Conservation (phyloP, 2,113 vertebrate genomes). For the Pachycephala philippinensis region DNA sequence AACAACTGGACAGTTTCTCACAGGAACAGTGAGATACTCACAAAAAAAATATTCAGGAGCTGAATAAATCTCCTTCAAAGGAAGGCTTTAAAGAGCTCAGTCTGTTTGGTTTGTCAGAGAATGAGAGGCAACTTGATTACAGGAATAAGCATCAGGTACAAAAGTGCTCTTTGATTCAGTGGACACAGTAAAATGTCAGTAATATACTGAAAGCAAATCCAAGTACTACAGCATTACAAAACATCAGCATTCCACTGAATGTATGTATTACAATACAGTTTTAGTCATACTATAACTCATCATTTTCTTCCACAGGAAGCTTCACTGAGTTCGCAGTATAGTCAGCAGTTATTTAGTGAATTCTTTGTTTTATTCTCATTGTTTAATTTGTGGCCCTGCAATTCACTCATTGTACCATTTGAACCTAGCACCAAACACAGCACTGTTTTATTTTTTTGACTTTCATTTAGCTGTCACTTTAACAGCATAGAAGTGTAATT, state of each 20-base stretch:
- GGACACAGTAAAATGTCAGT: neutral
- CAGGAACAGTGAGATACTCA: neutral
- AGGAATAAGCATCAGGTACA: conserved; percentile 16
- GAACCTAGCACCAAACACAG: neutral
- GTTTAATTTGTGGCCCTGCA: neutral
- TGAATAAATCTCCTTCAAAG: neutral
- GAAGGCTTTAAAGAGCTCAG: neutral
- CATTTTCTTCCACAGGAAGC: neutral
- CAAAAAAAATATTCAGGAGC: neutral
- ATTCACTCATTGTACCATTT: neutral
- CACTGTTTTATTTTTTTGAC: neutral
- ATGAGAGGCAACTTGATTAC: conserved; percentile 11
- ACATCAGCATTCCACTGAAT: neutral
- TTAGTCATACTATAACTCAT: neutral
- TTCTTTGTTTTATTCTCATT: neutral
- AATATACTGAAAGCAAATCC: neutral
- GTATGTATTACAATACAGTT: neutral
- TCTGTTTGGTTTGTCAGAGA: neutral
- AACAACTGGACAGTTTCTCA: neutral
- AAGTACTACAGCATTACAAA: neutral
- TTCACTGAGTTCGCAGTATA: neutral
- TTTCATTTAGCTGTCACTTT: conserved; percentile 4
- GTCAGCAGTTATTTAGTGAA: neutral
- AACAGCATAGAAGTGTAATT: neutral
- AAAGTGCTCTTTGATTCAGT: neutral